phyloP scores from a whole-genome alignment of 2,797 vertebrate genomes.

The Falco cherrug region DNA sequence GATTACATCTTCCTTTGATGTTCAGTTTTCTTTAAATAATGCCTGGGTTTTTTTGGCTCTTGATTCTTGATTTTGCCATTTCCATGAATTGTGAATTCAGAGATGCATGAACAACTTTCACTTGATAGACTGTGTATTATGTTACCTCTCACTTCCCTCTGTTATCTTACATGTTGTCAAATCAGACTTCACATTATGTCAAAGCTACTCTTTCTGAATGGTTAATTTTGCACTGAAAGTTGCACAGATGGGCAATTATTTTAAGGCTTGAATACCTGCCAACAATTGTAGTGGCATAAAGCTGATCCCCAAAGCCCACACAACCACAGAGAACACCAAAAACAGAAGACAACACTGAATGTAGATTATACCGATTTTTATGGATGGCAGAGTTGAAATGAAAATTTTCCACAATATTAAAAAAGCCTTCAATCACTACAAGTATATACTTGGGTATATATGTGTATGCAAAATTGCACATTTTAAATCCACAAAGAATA shows the following conservation, averaged over 20 bases:
- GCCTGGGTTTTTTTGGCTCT: neutral
- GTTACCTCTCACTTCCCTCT: constrained; percentile 14
- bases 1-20: neutral
- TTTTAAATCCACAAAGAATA: neutral
- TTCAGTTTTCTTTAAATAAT: neutral
- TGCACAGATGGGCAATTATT: constrained; percentile 74
- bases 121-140: constrained; percentile 8
- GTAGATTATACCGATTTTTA: neutral
- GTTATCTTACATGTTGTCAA: constrained; percentile 46
- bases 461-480: neutral
- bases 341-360: constrained; percentile 40
- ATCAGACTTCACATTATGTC: constrained; percentile 40
- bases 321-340: constrained; percentile 40
- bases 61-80: neutral
- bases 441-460: neutral
- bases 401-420: neutral
- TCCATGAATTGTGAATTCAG: neutral
- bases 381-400: neutral
- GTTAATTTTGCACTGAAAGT: constrained; percentile 60
- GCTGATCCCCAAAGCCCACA: constrained; percentile 64
- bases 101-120: neutral
- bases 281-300: constrained; percentile 65
- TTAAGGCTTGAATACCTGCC: constrained; percentile 73
- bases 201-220: constrained; percentile 63
- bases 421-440: neutral